Evolutionary conservation across 2,888 invertebrate genomes (phyloP).

Genomic region (Deroplatys truncata): DNA sequence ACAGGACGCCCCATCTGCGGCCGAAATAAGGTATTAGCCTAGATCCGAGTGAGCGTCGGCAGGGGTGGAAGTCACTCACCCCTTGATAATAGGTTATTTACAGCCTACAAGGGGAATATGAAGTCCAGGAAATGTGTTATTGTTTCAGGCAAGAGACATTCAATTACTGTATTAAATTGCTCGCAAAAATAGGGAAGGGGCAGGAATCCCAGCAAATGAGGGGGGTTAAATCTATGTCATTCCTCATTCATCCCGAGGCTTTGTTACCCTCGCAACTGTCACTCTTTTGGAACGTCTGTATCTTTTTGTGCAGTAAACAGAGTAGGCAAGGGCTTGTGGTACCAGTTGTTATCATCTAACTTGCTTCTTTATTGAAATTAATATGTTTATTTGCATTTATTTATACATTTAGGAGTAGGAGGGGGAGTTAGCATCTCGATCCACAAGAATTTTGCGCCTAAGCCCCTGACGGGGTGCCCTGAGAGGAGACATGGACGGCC

Average conservation of each 20-base stretch:
- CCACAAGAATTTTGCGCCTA: too few relatives aligned
- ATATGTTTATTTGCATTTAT: too few relatives aligned
- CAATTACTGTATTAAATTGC: constrained; percentile 24
- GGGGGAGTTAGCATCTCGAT: too few relatives aligned
- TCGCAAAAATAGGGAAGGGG: constrained; percentile 2
- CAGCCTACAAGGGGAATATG: constrained; percentile 7
- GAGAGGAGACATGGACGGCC: too few relatives aligned
- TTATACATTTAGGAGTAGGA: too few relatives aligned
- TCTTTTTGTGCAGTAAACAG: neutral
- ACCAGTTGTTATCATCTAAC: too few relatives aligned
- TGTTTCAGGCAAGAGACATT: constrained; percentile 21
- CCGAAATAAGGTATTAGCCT: constrained; percentile 18
- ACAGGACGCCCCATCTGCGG: neutral
- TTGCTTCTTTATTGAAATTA: too few relatives aligned
- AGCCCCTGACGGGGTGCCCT: too few relatives aligned
- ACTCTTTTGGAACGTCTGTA: neutral
- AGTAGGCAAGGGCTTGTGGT: too few relatives aligned
- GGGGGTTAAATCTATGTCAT: neutral
- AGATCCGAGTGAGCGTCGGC: neutral
- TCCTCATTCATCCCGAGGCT: neutral
- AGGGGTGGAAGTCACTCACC: constrained; percentile 1
- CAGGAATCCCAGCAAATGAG: neutral
- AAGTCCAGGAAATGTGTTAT: constrained; percentile 16
- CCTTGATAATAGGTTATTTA: constrained; percentile 17
- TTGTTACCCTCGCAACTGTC: neutral